Percentiles rank a stretch among this genome's conserved stretches.
Evolutionary conservation across 2,797 vertebrate genomes (phyloP).

Genomic region (Aythya fuligula): DNA sequence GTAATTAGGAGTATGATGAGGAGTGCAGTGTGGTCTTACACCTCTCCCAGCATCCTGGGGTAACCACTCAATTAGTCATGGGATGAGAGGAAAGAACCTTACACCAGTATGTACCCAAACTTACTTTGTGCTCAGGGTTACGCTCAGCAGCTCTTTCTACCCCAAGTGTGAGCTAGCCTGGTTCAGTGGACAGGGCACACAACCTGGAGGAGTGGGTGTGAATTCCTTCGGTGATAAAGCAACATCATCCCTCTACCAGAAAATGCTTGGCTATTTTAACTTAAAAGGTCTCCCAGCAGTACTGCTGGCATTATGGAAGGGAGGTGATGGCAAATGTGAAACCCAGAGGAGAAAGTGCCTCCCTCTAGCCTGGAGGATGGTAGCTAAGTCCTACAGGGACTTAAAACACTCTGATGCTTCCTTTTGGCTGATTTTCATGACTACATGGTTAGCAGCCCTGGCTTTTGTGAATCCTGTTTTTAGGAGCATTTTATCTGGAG

Average conservation of each 20-base stretch:
- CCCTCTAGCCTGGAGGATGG: neutral
- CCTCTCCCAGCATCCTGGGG: too few species aligned
- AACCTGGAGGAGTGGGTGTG: neutral
- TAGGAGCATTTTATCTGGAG: neutral
- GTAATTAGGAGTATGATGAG: neutral
- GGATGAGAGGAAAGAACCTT: neutral
- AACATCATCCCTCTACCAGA: accelerated
- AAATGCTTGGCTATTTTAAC: neutral
- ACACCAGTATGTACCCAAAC: neutral
- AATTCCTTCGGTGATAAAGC: accelerated
- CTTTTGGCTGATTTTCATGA: neutral
- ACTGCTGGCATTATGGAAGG: neutral
- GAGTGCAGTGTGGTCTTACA: neutral
- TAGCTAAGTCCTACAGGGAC: accelerated
- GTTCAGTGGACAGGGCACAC: accelerated
- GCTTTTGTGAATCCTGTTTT: neutral
- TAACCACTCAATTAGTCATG: neutral
- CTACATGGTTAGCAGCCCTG: neutral
- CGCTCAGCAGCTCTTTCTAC: neutral
- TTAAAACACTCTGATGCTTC: neutral
- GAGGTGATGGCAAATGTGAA: neutral
- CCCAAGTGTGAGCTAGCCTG: too few species aligned
- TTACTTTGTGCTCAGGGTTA: neutral
- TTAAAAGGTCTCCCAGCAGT: neutral
- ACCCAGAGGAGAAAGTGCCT: neutral